A percentile compares a stretch with the other conserved stretches of the same genome.
Conservation (phyloP, 2,113 vertebrate genomes). For the Hylia prasina region DNA sequence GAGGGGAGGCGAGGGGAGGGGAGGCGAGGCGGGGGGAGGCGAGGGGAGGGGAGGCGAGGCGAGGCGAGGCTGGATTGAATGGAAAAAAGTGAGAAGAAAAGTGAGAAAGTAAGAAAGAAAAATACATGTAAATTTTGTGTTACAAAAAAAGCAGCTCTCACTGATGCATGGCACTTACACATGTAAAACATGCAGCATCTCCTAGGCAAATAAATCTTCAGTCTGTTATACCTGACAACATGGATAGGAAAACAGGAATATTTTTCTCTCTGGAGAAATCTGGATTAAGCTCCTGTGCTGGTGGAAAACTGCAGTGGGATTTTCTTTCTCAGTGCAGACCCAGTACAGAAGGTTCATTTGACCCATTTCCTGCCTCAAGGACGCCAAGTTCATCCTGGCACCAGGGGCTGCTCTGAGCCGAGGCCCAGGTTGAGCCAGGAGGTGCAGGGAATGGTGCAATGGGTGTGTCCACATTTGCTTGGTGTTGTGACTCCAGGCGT, state of each 20-base stretch:
- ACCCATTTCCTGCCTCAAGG: background rate
- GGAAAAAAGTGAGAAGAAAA: too few species aligned
- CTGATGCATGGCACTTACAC: background rate
- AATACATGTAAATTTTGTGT: background rate
- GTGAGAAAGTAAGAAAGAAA: background rate
- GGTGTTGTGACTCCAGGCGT: background rate
- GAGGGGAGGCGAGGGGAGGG: background rate
- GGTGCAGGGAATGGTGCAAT: accelerated
- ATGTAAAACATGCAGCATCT: background rate
- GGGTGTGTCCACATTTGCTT: background rate
- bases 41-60: background rate
- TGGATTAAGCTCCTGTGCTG: background rate
- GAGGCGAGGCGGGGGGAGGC: too few species aligned
- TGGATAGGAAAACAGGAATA: background rate
- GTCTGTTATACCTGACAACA: background rate
- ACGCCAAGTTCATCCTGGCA: background rate
- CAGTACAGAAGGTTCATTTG: background rate
- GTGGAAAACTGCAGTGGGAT: background rate
- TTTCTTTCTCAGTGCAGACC: background rate
- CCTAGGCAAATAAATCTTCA: background rate
- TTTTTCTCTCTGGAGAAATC: background rate
- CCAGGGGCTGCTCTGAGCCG: background rate
- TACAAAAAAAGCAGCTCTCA: background rate
- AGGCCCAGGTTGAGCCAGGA: background rate
- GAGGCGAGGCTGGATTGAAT: background rate